Conservation (phyloP, 2,888 invertebrate species). For the Gryllus longicercus region DNA sequence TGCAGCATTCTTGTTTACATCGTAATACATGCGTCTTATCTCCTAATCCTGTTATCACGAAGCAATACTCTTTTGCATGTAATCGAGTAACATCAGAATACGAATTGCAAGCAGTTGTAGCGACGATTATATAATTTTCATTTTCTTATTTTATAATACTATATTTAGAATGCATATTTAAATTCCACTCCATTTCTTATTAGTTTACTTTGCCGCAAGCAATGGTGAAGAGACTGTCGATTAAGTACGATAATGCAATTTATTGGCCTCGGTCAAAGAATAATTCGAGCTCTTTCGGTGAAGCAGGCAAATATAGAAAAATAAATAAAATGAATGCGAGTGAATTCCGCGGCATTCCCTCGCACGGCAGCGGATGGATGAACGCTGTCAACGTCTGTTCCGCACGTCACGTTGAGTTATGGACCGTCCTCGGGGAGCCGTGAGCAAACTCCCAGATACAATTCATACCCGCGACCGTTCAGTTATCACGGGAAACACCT, state of each 20-base stretch:
- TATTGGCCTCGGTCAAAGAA: background rate
- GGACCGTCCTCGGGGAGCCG: background rate
- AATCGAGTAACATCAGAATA: no score
- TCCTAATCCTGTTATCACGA: no score
- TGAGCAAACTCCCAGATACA: constrained; percentile 1
- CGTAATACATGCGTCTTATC: no score
- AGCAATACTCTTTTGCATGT: no score
- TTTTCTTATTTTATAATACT: no score
- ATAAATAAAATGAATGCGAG: background rate
- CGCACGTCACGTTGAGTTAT: constrained; percentile 17
- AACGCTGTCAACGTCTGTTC: constrained; percentile 17
- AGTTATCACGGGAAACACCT: constrained; percentile 4
- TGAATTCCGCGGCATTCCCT: background rate
- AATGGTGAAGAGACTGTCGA: no score
- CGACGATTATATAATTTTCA: no score
- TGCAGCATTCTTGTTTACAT: no score
- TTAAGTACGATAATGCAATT: background rate
- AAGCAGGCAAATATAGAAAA: background rate
- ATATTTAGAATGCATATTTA: no score
- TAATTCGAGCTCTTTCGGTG: background rate
- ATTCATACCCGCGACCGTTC: background rate
- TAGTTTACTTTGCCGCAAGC: no score
- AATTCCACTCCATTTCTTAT: no score
- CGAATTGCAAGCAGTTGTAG: no score
- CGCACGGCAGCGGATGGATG: background rate